phyloP scores from a whole-genome alignment of 2,113 vertebrate species.

The Chrysochloris asiatica region DNA sequence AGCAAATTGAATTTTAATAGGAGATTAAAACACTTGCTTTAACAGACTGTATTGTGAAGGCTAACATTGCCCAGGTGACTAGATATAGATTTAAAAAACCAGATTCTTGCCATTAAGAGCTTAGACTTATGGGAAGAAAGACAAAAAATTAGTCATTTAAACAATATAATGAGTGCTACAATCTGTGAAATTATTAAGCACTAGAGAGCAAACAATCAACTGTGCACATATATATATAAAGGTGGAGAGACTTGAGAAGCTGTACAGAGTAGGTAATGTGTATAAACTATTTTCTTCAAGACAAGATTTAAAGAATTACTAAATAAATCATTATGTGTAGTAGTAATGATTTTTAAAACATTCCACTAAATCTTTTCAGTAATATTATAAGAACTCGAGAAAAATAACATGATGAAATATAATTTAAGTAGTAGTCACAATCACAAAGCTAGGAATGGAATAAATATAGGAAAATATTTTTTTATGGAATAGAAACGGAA shows the following conservation, averaged over 20 bases:
- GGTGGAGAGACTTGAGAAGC: background rate
- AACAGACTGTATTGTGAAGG: background rate
- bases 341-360: background rate
- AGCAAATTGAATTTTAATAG: background rate
- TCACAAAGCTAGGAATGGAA: slow-evolving; percentile 73
- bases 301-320: slow-evolving; percentile 1
- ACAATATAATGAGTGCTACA: background rate
- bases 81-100: no score
- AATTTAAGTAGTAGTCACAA: no score
- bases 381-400: slow-evolving; percentile 54
- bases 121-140: background rate
- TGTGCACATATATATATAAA: background rate
- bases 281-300: background rate
- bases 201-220: background rate
- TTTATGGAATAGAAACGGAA: background rate
- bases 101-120: background rate
- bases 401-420: slow-evolving; percentile 69
- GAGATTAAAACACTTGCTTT: background rate
- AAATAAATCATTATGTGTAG: background rate
- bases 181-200: background rate
- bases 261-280: background rate
- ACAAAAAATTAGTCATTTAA: background rate
- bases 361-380: background rate
- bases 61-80: background rate
- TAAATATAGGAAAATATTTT: slow-evolving; percentile 69